phyloP scores from a whole-genome alignment of 2,113 vertebrate genomes.

The Shinisaurus crocodilurus region DNA sequence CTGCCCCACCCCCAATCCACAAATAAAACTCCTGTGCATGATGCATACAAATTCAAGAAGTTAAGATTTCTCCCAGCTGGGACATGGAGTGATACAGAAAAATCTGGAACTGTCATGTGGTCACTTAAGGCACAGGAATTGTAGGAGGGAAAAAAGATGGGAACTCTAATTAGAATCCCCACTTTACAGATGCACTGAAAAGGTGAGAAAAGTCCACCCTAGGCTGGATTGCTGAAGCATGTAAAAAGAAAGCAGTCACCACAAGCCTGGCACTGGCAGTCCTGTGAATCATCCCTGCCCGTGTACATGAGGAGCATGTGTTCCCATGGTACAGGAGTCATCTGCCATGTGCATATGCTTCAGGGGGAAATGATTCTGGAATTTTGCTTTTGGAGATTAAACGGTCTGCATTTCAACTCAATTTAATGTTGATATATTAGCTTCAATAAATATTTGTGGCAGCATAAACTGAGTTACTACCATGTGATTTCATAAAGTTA shows the following conservation, averaged over 20 bases:
- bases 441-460: neutral
- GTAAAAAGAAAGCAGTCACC: neutral
- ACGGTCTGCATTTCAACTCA: neutral
- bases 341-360: neutral
- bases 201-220: neutral
- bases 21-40: neutral
- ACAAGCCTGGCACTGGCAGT: neutral
- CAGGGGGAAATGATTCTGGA: neutral
- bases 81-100: neutral
- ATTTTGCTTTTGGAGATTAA: neutral
- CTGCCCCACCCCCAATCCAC: neutral
- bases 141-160: neutral
- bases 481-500: neutral
- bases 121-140: neutral
- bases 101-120: neutral
- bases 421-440: neutral
- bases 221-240: neutral
- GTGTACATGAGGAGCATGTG: neutral
- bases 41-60: neutral
- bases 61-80: neutral
- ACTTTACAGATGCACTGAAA: neutral
- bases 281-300: neutral
- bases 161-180: neutral
- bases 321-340: neutral
- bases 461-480: neutral